Conservation (phyloP, 1,140 invertebrate genomes). For the Pantala flavescens region DNA sequence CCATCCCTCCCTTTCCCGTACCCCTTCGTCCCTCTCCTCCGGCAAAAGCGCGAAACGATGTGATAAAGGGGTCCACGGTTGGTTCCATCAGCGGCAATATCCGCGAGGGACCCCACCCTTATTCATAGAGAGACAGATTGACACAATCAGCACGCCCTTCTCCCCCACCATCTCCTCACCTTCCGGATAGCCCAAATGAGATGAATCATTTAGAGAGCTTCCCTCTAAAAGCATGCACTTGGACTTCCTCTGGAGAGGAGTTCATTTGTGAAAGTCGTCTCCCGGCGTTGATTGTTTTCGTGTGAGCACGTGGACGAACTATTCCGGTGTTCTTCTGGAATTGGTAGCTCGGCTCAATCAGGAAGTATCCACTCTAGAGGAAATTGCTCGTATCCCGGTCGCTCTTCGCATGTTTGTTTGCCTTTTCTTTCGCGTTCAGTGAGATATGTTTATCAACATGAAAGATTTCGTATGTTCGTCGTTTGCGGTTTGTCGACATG, state of each 20-base stretch:
- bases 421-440: too few relatives aligned
- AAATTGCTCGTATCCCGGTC: too few relatives aligned
- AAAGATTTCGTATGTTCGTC: too few relatives aligned
- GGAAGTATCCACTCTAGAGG: too few relatives aligned
- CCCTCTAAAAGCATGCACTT: neutral
- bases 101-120: slow-evolving; percentile 4
- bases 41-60: neutral
- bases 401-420: too few relatives aligned
- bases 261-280: neutral
- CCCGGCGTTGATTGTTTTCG: neutral
- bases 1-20: neutral
- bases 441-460: too few relatives aligned
- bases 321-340: too few relatives aligned
- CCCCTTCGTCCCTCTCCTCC: neutral
- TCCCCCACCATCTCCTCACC: neutral
- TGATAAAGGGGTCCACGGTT: neutral
- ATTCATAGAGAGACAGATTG: neutral
- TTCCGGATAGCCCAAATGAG: neutral
- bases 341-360: too few relatives aligned
- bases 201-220: neutral
- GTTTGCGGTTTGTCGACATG: too few relatives aligned
- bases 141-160: neutral
- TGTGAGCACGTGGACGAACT: neutral
- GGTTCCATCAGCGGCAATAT: slow-evolving; percentile 4
- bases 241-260: neutral